These are phyloP conservation scores for Cataglyphis rosenhaueri DNA, from an alignment of 2,888 invertebrate genomes.

Conservation along the genomic window DNA sequence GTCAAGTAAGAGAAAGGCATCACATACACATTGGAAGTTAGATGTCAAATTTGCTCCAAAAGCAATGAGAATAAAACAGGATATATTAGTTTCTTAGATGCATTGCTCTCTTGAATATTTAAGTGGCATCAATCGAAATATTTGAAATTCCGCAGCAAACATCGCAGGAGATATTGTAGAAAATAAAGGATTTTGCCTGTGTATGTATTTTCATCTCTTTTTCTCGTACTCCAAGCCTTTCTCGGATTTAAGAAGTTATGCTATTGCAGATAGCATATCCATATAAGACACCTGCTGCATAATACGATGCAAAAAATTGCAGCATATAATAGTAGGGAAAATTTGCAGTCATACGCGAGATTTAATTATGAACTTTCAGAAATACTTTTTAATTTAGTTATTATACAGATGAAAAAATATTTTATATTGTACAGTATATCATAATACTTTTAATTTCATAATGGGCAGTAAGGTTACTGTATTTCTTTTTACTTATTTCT, in stretches of 20 bases:
- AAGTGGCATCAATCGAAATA: not conserved
- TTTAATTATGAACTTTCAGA: not conserved
- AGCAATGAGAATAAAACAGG: not conserved
- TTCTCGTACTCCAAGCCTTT: not conserved
- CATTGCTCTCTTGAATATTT: slow-evolving; percentile 12
- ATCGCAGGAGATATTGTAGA: not conserved
- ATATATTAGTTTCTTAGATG: not conserved
- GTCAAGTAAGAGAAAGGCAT: not conserved
- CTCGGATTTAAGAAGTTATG: slow-evolving; percentile 32
- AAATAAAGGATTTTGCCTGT: not conserved
- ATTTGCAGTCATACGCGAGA: not conserved
- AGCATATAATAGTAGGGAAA: slow-evolving; percentile 27
- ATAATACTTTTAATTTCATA: slow-evolving; percentile 31
- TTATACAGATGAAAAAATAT: not conserved
- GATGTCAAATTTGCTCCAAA: not conserved
- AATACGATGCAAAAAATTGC: slow-evolving; percentile 38
- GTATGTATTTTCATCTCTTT: not conserved
- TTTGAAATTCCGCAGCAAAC: not conserved
- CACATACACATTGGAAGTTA: not conserved
- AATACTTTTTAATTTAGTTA: slow-evolving; percentile 3
- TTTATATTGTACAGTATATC: not conserved
- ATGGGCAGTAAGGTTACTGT: not conserved
- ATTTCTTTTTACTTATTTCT: not conserved
- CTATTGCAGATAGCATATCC: slow-evolving; percentile 3
- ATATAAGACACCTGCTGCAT: slow-evolving; percentile 7